Evolutionary conservation across 2,113 vertebrate genomes (phyloP).

Genomic region (Oceanites oceanicus): DNA sequence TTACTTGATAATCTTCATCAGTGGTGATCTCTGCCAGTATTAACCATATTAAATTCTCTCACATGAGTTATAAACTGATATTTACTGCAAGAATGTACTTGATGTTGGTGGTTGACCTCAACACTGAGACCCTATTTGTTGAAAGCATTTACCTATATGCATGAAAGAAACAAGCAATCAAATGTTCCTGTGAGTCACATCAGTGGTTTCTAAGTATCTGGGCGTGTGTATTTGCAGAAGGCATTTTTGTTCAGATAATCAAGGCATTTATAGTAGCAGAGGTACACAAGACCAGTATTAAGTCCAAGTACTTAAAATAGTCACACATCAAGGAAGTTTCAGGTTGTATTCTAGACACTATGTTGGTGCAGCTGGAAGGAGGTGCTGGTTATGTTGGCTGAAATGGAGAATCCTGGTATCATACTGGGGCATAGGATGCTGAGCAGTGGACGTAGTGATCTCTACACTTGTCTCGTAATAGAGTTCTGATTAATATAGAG

Average conservation of each 20-base stretch:
- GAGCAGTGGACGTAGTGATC: background rate
- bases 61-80: background rate
- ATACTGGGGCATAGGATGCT: background rate
- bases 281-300: background rate
- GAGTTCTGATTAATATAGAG: background rate
- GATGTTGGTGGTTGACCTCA: background rate
- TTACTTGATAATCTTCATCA: background rate
- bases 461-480: background rate
- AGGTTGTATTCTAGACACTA: background rate
- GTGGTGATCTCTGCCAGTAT: background rate
- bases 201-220: background rate
- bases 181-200: conserved; percentile 1
- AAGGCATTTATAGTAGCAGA: background rate
- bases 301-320: background rate
- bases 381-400: background rate
- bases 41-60: background rate
- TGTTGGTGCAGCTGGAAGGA: background rate
- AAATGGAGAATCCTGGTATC: background rate
- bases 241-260: conserved; percentile 3
- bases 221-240: conserved; percentile 9
- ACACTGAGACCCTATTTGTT: background rate
- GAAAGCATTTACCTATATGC: background rate
- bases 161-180: background rate
- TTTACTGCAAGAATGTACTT: background rate
- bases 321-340: background rate